A percentile compares a stretch with the other conserved stretches of the same genome.
phyloP scores from a whole-genome alignment of 92 coral and sea anemone species.

The Hydrozoanthus gracilis region DNA sequence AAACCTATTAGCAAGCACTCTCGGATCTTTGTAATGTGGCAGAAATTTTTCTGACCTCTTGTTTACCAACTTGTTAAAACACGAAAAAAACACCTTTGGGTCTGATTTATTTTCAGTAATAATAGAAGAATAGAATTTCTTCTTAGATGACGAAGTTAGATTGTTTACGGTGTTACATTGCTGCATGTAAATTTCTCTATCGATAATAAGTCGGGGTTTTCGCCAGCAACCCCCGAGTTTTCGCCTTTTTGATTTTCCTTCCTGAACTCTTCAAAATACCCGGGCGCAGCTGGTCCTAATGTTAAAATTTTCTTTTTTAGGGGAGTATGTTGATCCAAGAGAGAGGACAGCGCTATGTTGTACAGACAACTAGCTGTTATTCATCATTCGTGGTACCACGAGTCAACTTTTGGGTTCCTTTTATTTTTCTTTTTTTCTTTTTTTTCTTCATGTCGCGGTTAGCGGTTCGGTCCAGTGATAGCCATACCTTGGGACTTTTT shows the following conservation, averaged over 20 bases:
- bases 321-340: no score
- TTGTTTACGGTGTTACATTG: slow-evolving; percentile 34
- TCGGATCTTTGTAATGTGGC: slow-evolving; percentile 51
- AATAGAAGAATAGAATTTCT: slow-evolving; percentile 53
- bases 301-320: slow-evolving; percentile 57
- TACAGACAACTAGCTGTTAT: no score
- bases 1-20: slow-evolving; percentile 61
- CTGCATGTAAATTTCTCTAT: slow-evolving; percentile 11
- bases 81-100: slow-evolving; percentile 39
- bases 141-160: not conserved
- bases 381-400: no score
- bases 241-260: no score
- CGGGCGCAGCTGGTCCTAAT: slow-evolving; percentile 56
- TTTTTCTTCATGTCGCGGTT: no score
- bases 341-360: slow-evolving; percentile 30
- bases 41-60: slow-evolving; percentile 41
- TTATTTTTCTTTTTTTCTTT: no score
- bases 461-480: no score
- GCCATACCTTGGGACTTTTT: no score
- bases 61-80: no score
- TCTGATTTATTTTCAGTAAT: slow-evolving; percentile 48
- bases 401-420: no score
- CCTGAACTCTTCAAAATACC: slow-evolving; percentile 52
- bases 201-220: not conserved
- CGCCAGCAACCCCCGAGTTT: slow-evolving; percentile 54